A percentile compares a stretch with the other conserved stretches of the same genome.
Conservation (phyloP, 1,140 invertebrate genomes). For the Sitophilus oryzae region DNA sequence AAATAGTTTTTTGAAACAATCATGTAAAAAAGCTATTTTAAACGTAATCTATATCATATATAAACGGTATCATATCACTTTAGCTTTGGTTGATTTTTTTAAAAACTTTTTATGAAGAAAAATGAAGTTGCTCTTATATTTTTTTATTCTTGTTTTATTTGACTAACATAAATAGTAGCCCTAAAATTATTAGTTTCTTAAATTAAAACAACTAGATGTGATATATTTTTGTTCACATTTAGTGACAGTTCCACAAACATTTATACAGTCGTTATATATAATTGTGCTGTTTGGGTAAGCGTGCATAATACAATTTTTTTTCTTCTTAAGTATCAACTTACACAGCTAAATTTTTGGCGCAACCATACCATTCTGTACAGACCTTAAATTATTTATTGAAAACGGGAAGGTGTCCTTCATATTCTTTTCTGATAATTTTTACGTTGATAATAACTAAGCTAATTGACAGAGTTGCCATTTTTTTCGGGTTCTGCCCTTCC, state of each 20-base stretch:
- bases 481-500: neutral
- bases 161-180: neutral
- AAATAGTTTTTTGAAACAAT: neutral
- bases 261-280: conserved; percentile 25
- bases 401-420: neutral
- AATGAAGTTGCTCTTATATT: neutral
- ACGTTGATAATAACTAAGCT: no score
- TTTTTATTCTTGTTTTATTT: neutral
- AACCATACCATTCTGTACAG: conserved; percentile 4
- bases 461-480: conserved; percentile 7
- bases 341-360: conserved; percentile 14
- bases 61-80: neutral
- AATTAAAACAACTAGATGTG: conserved; percentile 8
- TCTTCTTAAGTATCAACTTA: conserved; percentile 19
- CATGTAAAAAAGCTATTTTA: neutral
- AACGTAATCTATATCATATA: neutral
- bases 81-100: neutral
- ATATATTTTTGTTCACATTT: conserved; percentile 20
- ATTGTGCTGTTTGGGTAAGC: conserved; percentile 25
- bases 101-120: neutral
- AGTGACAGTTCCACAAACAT: conserved; percentile 23
- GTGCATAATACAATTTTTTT: conserved; percentile 21
- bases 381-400: neutral
- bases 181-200: neutral
- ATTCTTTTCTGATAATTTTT: no score